These are phyloP conservation scores for Salmo trutta DNA, from an alignment of 2,797 vertebrate species.

Conservation along the genomic window DNA sequence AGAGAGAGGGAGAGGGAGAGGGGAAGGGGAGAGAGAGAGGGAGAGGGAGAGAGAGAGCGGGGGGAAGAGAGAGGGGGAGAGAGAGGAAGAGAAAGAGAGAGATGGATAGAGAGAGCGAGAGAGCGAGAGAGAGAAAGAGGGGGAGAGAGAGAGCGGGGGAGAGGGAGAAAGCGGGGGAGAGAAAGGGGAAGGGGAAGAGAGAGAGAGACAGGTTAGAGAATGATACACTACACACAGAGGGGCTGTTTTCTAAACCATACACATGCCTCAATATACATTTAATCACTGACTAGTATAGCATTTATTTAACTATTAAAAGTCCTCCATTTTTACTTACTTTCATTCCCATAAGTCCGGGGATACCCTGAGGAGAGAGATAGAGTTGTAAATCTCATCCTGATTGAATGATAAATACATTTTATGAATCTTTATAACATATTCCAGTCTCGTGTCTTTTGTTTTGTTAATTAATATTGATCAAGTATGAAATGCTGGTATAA, in stretches of 20 bases:
- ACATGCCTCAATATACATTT: too few relatives aligned
- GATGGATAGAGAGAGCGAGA: too few relatives aligned
- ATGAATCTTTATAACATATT: too few relatives aligned
- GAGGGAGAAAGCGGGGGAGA: too few relatives aligned
- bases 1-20: too few relatives aligned
- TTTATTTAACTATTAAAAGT: not conserved
- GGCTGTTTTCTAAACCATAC: too few relatives aligned
- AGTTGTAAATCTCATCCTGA: not conserved
- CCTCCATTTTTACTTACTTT: conserved; percentile 78
- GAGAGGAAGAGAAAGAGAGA: too few relatives aligned
- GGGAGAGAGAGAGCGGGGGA: not conserved
- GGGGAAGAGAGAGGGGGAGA: too few relatives aligned
- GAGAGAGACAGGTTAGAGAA: not conserved
- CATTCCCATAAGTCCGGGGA: conserved; percentile 82
- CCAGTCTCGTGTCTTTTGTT: not conserved
- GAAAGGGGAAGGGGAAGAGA: too few relatives aligned
- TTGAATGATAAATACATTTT: not conserved
- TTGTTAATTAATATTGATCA: not conserved
- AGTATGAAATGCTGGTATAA: not conserved
- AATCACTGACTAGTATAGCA: not conserved
- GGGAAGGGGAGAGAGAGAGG: too few relatives aligned
- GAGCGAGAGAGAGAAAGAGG: not conserved
- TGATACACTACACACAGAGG: not conserved
- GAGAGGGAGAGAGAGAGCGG: too few relatives aligned
- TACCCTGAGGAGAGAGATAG: conserved; percentile 78